phyloP scores from a whole-genome alignment of 2,113 vertebrate species.

The Dunckerocampus dactyliophorus region DNA sequence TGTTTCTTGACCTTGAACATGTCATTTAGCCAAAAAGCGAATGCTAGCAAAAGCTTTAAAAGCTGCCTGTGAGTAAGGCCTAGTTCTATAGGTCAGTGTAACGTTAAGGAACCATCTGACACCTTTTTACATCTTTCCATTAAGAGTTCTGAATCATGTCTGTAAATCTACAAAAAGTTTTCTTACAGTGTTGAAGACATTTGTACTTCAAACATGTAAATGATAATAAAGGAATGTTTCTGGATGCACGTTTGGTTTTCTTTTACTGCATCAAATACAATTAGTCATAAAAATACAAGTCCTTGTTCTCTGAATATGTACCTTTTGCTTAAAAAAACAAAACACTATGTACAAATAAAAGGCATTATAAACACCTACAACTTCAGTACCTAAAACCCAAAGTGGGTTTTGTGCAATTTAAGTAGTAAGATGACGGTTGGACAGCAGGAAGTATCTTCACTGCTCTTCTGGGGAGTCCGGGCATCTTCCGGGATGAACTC shows the following conservation, averaged over 20 bases:
- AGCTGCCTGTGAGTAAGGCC: slow-evolving; percentile 38
- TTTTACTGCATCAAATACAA: neutral
- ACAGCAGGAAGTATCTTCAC: slow-evolving; percentile 46
- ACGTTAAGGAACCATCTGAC: too few species aligned
- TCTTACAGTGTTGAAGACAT: slow-evolving; percentile 35
- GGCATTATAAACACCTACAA: slow-evolving; percentile 37
- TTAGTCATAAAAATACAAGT: slow-evolving; percentile 51
- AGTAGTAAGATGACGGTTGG: slow-evolving; percentile 31
- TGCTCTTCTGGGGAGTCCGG: slow-evolving; percentile 33
- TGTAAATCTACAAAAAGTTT: neutral
- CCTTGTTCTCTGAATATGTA: slow-evolving; percentile 17
- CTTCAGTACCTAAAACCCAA: slow-evolving; percentile 52
- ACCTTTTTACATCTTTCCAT: neutral
- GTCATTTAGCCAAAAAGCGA: slow-evolving; percentile 31
- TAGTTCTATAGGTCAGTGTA: slow-evolving; percentile 71
- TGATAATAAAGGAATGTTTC: slow-evolving; percentile 63
- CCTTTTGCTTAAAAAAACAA: slow-evolving; percentile 33
- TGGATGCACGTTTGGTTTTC: neutral
- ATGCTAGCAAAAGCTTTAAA: too few species aligned
- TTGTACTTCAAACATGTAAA: slow-evolving; percentile 49
- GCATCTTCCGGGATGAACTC: slow-evolving; percentile 4
- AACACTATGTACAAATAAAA: neutral
- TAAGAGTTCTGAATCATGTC: neutral
- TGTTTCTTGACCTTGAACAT: neutral
- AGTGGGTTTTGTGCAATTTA: slow-evolving; percentile 4